These are phyloP conservation scores for Sitobion miscanthi DNA, from an alignment of 1,140 invertebrate species.

Conservation along the genomic window DNA sequence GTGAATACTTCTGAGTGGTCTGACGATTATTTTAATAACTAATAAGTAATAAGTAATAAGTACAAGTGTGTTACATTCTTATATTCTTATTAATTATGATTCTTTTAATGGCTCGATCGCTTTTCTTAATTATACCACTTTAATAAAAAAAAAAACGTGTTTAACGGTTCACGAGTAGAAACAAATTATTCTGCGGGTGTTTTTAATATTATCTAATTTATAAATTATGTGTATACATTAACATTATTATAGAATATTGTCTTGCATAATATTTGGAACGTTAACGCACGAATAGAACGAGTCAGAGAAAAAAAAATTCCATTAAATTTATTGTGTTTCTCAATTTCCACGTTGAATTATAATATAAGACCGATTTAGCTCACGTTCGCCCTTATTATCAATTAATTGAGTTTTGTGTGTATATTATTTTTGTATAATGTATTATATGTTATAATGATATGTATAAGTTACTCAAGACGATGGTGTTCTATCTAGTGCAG, in stretches of 20 bases:
- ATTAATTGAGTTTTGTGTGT: not conserved
- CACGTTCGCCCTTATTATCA: not conserved
- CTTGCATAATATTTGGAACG: not conserved
- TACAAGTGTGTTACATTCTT: not conserved
- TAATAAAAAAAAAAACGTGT: not conserved
- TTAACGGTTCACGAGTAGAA: not conserved
- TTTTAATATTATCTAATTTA: not conserved
- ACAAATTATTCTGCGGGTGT: not conserved
- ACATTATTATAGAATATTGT: not conserved
- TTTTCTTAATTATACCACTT: not conserved
- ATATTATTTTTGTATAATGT: not conserved
- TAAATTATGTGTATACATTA: not conserved
- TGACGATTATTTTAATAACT: not conserved
- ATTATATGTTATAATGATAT: not conserved
- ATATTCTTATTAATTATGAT: not conserved
- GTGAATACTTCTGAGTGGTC: too few relatives aligned
- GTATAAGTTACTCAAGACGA: not conserved
- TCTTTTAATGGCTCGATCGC: not conserved
- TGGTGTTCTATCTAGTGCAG: not conserved
- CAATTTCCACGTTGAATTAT: not conserved
- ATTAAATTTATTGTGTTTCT: not conserved
- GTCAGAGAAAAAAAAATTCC: not conserved
- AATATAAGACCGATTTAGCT: not conserved
- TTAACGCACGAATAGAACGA: not conserved
- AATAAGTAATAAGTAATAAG: not conserved